These are phyloP conservation scores for Euwallacea fornicatus DNA, from an alignment of 1,140 invertebrate genomes.

Conservation along the genomic window DNA sequence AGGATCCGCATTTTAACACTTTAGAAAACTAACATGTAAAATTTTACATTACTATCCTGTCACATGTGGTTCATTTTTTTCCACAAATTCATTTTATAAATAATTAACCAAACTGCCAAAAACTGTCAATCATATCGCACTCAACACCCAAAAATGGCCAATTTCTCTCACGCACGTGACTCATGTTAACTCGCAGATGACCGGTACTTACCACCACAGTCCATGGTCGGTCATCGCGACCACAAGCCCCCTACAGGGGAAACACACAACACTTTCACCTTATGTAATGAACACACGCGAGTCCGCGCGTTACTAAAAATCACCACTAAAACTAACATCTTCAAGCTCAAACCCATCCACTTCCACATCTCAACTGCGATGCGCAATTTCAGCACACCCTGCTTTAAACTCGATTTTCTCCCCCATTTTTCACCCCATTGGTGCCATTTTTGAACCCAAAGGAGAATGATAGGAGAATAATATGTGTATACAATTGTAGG, in stretches of 20 bases:
- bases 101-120: no score
- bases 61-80: no score
- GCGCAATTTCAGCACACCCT: conserved; percentile 41
- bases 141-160: no score
- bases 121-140: no score
- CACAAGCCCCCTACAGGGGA: conserved; percentile 43
- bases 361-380: conserved; percentile 39
- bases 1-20: no score
- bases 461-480: no score
- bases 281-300: conserved; percentile 49
- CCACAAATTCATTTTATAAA: no score
- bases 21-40: no score
- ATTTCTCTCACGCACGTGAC: no score
- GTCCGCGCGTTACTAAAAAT: conserved; percentile 51
- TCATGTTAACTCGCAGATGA: no score
- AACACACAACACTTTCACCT: conserved; percentile 42
- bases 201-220: conserved; percentile 49
- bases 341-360: conserved; percentile 44
- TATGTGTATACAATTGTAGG: conserved; percentile 5
- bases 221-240: conserved; percentile 50
- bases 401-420: conserved; percentile 31
- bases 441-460: conserved; percentile 28
- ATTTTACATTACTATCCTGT: no score
- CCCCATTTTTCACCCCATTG: conserved; percentile 21
- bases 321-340: conserved; percentile 45